A percentile compares a stretch with the other conserved stretches of the same genome.
phyloP scores from a whole-genome alignment of 2,797 vertebrate species.

The Pipistrellus nathusii region DNA sequence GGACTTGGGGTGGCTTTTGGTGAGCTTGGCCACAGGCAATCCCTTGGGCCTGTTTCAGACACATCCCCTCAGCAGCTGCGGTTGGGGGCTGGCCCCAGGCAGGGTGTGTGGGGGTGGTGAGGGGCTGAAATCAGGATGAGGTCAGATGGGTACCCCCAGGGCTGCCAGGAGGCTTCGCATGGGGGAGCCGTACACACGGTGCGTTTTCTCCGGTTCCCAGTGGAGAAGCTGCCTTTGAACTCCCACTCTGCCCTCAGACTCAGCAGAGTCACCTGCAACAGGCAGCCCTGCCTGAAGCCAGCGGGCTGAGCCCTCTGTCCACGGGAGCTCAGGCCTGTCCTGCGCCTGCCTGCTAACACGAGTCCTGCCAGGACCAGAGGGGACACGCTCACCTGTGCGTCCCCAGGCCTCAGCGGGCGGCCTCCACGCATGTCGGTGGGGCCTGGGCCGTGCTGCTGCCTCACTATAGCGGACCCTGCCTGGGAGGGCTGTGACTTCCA shows the following conservation, averaged over 20 bases:
- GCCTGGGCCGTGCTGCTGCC: background rate
- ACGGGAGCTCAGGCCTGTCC: background rate
- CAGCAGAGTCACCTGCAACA: background rate
- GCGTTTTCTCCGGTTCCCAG: background rate
- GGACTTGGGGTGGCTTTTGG: background rate
- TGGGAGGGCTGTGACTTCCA: background rate
- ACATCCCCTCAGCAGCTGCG: background rate
- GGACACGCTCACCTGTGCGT: background rate
- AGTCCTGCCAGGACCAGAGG: background rate
- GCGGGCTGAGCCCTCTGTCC: background rate
- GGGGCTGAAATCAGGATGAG: background rate
- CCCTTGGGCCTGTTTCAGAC: background rate
- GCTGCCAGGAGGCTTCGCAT: background rate
- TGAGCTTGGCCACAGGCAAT: background rate
- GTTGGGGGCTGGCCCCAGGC: background rate
- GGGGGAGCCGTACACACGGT: too few relatives aligned
- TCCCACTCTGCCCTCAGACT: background rate
- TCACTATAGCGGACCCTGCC: background rate
- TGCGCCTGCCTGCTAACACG: too few relatives aligned
- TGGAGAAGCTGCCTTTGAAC: conserved; percentile 24
- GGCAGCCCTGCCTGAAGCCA: background rate
- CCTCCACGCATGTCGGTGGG: background rate
- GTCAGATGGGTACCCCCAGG: background rate
- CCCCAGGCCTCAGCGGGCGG: background rate
- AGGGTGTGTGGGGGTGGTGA: fast-evolving